Conservation (phyloP, 2,797 vertebrate species). For the Micrastur ruficollis region DNA sequence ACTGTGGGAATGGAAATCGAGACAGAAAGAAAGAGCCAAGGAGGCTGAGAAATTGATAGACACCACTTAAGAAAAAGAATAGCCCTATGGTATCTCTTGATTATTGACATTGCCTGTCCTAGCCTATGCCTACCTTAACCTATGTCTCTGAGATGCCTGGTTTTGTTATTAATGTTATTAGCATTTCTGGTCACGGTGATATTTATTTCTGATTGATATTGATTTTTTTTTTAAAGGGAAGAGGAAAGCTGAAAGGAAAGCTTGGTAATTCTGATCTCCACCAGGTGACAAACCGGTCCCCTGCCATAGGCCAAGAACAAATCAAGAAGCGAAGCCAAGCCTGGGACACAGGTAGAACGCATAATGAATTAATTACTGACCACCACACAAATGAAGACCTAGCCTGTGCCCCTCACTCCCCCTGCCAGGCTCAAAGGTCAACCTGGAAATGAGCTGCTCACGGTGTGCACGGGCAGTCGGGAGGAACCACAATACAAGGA, state of each 20-base stretch:
- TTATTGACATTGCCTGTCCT: background rate
- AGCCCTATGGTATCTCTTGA: background rate
- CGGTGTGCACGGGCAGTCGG: accelerated
- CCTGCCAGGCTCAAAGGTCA: accelerated
- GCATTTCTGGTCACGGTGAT: background rate
- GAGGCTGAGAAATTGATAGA: background rate
- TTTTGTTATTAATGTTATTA: background rate
- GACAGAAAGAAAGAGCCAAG: background rate
- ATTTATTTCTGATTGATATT: background rate
- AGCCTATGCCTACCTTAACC: background rate
- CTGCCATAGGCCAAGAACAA: background rate
- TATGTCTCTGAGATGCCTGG: accelerated
- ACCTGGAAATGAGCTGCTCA: background rate
- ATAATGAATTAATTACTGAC: accelerated
- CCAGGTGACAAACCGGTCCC: background rate
- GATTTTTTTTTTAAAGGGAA: background rate
- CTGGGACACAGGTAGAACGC: background rate
- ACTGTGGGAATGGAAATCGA: background rate
- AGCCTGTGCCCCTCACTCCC: accelerated
- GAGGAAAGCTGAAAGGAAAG: background rate
- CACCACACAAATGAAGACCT: accelerated
- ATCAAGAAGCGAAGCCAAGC: background rate
- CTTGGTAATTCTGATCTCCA: background rate
- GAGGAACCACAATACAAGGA: background rate
- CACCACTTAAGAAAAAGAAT: background rate